phyloP scores from a whole-genome alignment of 1,140 invertebrate genomes.

The Panagrolaimus sp. region DNA sequence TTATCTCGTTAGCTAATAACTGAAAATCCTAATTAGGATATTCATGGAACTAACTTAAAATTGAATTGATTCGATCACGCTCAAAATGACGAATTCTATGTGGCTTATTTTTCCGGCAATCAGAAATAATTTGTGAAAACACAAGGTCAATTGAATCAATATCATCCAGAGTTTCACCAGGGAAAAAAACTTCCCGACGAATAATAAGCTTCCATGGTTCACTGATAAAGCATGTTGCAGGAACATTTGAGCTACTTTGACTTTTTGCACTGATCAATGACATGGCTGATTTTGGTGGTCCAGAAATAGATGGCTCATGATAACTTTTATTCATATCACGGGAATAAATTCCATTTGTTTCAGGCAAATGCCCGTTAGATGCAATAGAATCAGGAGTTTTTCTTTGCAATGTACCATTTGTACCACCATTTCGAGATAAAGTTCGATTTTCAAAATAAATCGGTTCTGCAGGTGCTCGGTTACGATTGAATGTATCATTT shows the following conservation, averaged over 20 bases:
- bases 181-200: slow-evolving; percentile 24
- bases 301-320: too few relatives aligned
- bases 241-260: background rate
- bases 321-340: too few relatives aligned
- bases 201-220: slow-evolving; percentile 27
- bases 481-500: too few relatives aligned
- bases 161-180: slow-evolving; percentile 27
- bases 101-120: slow-evolving; percentile 22
- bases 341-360: too few relatives aligned
- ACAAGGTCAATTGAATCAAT: slow-evolving; percentile 26
- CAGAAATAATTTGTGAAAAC: slow-evolving; percentile 29
- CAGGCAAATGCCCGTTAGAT: too few relatives aligned
- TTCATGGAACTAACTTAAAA: slow-evolving; percentile 30
- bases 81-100: slow-evolving; percentile 35
- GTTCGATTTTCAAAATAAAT: too few relatives aligned
- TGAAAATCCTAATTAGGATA: too few relatives aligned
- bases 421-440: too few relatives aligned
- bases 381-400: too few relatives aligned
- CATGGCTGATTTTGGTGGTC: background rate
- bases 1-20: too few relatives aligned
- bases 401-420: too few relatives aligned
- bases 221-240: slow-evolving; percentile 17
- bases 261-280: background rate
- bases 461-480: too few relatives aligned
- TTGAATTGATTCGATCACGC: slow-evolving; percentile 24